A percentile compares a stretch with the other conserved stretches of the same genome.
Conservation (phyloP, 2,113 vertebrate species). For the Sinocyclocheilus rhinocerous region DNA sequence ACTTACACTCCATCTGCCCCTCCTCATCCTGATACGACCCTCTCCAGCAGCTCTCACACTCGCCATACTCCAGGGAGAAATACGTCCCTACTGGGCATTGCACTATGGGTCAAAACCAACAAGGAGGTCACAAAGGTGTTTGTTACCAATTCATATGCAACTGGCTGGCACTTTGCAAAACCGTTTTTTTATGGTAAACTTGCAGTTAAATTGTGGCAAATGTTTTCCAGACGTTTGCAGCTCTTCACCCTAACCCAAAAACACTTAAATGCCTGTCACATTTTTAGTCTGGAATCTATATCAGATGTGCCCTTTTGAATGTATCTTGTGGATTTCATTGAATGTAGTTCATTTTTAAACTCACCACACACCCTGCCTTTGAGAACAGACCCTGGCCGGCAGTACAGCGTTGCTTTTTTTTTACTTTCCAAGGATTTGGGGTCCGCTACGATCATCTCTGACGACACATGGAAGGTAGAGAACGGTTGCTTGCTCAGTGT, state of each 20-base stretch:
- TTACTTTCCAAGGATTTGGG: slow-evolving; percentile 89
- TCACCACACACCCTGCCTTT: slow-evolving; percentile 96
- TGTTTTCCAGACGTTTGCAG: slow-evolving; percentile 17
- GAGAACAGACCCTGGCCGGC: slow-evolving; percentile 91
- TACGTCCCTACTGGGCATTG: slow-evolving; percentile 93
- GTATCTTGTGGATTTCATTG: too few species aligned
- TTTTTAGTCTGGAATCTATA: not conserved
- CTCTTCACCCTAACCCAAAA: not conserved
- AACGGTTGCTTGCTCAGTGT: slow-evolving; percentile 89
- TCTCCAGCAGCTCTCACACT: slow-evolving; percentile 92
- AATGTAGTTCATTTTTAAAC: slow-evolving; percentile 52
- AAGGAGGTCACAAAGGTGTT: not conserved
- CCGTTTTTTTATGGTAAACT: not conserved
- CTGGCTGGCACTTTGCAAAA: not conserved
- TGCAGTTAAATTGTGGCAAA: slow-evolving; percentile 3
- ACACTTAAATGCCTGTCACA: not conserved
- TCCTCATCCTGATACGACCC: slow-evolving; percentile 94
- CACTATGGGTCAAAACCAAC: slow-evolving; percentile 73
- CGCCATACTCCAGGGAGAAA: slow-evolving; percentile 86
- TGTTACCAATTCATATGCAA: not conserved
- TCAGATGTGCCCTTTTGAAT: not conserved
- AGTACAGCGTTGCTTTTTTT: slow-evolving; percentile 87
- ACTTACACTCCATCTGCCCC: slow-evolving; percentile 91
- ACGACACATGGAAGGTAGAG: slow-evolving; percentile 88
- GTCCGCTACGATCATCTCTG: slow-evolving; percentile 89